These are phyloP conservation scores for Gortyna flavago DNA, from an alignment of 2,888 invertebrate genomes.

Conservation along the genomic window DNA sequence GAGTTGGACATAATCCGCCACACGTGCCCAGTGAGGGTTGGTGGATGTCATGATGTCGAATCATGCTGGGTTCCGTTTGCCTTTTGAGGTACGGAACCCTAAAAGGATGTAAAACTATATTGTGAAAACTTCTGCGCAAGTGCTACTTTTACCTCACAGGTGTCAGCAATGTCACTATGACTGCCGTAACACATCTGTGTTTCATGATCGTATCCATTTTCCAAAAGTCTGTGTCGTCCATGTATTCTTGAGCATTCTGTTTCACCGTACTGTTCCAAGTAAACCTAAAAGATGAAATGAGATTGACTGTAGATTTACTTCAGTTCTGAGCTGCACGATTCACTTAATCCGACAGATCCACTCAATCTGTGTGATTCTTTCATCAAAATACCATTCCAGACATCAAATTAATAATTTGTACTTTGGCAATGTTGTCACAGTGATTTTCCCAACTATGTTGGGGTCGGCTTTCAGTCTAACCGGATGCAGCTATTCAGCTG, in stretches of 20 bases:
- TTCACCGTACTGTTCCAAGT: slow-evolving; percentile 9
- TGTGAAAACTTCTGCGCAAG: not conserved
- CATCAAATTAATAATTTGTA: too few relatives aligned
- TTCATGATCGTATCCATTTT: slow-evolving; percentile 37
- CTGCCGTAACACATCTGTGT: slow-evolving; percentile 53
- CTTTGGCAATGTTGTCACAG: too few relatives aligned
- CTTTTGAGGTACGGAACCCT: too few relatives aligned
- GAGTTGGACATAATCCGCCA: not conserved
- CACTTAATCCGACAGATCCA: too few relatives aligned
- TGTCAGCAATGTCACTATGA: slow-evolving; percentile 22
- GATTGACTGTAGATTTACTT: not conserved
- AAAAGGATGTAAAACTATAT: too few relatives aligned
- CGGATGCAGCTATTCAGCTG: not conserved
- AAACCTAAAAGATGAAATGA: slow-evolving; percentile 27
- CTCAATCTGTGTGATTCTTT: too few relatives aligned
- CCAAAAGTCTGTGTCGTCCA: slow-evolving; percentile 36
- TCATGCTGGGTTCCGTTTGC: too few relatives aligned
- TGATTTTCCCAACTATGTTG: not conserved
- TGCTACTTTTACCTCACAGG: slow-evolving; percentile 47
- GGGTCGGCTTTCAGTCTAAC: not conserved
- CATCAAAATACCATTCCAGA: too few relatives aligned
- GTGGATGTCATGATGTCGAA: too few relatives aligned
- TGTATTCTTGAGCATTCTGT: slow-evolving; percentile 38
- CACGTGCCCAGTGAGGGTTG: too few relatives aligned
- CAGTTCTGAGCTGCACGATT: too few relatives aligned